Evolutionary conservation across 2,113 vertebrate genomes (phyloP).

Genomic region (Oophaga pumilio): DNA sequence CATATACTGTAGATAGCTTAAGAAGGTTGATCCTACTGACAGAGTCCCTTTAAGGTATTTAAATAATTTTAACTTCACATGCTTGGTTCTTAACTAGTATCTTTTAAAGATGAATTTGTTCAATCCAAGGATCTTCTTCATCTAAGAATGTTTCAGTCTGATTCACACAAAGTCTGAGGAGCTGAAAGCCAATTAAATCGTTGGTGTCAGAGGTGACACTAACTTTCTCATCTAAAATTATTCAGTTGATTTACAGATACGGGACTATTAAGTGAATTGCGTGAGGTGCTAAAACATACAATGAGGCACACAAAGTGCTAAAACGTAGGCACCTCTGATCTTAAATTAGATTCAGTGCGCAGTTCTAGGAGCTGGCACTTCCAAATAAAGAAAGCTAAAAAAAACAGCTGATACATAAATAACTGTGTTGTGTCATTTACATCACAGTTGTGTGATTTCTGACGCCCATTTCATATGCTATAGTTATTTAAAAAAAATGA

Average conservation of each 20-base stretch:
- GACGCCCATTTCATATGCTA: not conserved
- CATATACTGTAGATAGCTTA: too few relatives aligned
- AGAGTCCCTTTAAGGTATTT: too few relatives aligned
- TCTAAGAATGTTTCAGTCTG: slow-evolving; percentile 21
- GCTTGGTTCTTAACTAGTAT: slow-evolving; percentile 7
- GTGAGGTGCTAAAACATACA: slow-evolving; percentile 34
- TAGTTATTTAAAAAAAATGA: slow-evolving; percentile 15
- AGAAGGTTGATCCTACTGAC: too few relatives aligned
- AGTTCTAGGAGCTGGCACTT: slow-evolving; percentile 16
- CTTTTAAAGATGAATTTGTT: slow-evolving; percentile 16
- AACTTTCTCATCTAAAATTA: slow-evolving; percentile 40
- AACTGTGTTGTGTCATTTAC: slow-evolving; percentile 41
- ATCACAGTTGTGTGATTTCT: slow-evolving; percentile 47
- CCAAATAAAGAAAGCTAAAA: slow-evolving; percentile 34
- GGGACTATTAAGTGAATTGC: slow-evolving; percentile 14
- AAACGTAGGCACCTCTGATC: slow-evolving; percentile 9
- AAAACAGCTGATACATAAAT: slow-evolving; percentile 16
- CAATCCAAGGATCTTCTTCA: not conserved
- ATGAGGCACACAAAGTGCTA: slow-evolving; percentile 49
- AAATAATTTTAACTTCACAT: not conserved
- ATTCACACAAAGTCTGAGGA: slow-evolving; percentile 37
- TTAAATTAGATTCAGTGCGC: slow-evolving; percentile 45
- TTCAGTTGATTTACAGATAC: slow-evolving; percentile 22
- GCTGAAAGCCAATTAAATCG: slow-evolving; percentile 35
- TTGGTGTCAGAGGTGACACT: slow-evolving; percentile 38